Evolutionary conservation across 2,888 invertebrate species (phyloP).

Genomic region (Torymus texanus): DNA sequence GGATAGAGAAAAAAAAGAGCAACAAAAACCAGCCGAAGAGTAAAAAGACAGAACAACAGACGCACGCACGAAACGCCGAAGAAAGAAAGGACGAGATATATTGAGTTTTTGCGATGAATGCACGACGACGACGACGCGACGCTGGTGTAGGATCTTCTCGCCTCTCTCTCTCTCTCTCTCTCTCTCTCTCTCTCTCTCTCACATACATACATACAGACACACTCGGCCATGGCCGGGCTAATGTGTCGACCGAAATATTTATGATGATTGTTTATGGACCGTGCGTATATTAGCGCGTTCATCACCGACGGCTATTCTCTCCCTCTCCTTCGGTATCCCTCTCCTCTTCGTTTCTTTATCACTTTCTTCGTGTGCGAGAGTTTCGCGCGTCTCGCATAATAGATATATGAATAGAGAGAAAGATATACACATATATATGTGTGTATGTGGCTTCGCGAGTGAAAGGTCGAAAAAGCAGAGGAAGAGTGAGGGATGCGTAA

Average conservation of each 20-base stretch:
- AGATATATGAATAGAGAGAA: constrained; percentile 46
- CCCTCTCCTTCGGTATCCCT: constrained; percentile 9
- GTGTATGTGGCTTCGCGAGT: not conserved
- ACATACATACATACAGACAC: too few relatives aligned
- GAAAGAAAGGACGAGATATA: constrained; percentile 10
- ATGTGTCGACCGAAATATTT: constrained; percentile 74
- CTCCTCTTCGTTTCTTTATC: constrained; percentile 28
- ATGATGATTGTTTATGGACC: constrained; percentile 74
- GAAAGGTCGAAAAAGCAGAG: not conserved
- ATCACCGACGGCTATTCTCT: constrained; percentile 57
- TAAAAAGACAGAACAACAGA: not conserved
- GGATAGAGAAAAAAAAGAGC: not conserved
- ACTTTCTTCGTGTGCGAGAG: constrained; percentile 11
- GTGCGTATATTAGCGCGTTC: constrained; percentile 72
- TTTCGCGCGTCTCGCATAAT: constrained; percentile 29
- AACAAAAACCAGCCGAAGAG: not conserved
- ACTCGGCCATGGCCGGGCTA: constrained; percentile 60
- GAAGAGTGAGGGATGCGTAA: constrained; percentile 1
- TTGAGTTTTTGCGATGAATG: constrained; percentile 39
- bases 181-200: not conserved
- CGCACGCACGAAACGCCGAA: not conserved
- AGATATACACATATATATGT: not conserved
- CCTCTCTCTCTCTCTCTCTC: not conserved
- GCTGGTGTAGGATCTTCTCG: not conserved
- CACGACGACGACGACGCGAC: not conserved